Evolutionary conservation across 2,797 vertebrate species (phyloP).

Genomic region (Glyptemys insculpta): DNA sequence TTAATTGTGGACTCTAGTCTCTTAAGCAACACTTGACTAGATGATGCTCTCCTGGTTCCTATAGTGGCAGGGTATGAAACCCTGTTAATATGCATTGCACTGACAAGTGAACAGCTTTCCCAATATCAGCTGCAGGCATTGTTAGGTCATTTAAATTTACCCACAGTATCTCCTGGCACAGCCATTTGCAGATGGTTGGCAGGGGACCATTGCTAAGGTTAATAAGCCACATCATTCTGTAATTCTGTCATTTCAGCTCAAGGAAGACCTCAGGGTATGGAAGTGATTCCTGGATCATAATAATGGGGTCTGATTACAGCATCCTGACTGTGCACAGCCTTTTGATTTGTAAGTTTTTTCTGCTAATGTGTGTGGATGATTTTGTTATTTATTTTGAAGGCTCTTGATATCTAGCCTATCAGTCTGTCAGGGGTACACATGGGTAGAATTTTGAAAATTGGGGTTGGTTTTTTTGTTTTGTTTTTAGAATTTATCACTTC

Average conservation of each 20-base stretch:
- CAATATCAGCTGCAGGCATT: background rate
- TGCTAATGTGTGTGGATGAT: background rate
- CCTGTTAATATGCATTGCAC: background rate
- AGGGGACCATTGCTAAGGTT: background rate
- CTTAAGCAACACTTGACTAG: background rate
- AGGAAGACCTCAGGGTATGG: background rate
- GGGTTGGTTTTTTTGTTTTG: background rate
- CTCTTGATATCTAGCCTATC: background rate
- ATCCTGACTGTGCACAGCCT: background rate
- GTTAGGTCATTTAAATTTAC: background rate
- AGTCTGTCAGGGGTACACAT: background rate
- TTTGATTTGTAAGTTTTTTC: background rate
- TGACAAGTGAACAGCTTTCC: background rate
- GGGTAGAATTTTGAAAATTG: background rate
- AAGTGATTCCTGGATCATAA: background rate
- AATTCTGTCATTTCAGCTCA: background rate
- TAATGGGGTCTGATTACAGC: background rate
- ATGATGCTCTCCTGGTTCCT: background rate
- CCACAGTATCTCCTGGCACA: background rate
- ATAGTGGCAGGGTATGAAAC: background rate
- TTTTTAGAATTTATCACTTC: background rate
- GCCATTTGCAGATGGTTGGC: background rate
- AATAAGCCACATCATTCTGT: background rate
- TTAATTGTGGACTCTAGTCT: background rate
- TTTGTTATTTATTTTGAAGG: background rate